Evolutionary conservation across 2,113 vertebrate species (phyloP), one percentile per base, ranked within the genome.

Genomic region (Halichoerus grypus): DNA sequence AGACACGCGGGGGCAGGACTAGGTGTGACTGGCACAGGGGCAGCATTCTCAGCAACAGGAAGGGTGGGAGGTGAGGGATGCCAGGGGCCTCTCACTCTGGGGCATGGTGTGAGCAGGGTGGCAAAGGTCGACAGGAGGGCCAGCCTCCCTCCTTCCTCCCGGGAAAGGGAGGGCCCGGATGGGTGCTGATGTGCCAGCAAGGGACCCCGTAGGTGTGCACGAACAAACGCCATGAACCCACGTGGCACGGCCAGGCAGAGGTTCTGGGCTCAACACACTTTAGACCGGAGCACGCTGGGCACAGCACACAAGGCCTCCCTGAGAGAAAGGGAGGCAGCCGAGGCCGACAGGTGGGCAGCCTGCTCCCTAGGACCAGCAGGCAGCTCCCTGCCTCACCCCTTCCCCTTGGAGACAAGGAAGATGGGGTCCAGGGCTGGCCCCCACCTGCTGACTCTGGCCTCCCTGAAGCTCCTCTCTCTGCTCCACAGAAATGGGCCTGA

Each of bases 401-500:
- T 33, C 16, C 33, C 84, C 8, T 1, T 12, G 33, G 33, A 13
- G 8, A 22, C 7, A 0, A 28, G 46, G 53, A 13, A 22, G 21
- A 28, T 3, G 33, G 74, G 21, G 24, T 11, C 0, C 6, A 2
- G 55, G 19, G 42, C 14, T 5, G 69, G 42, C 61, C 19, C 36
- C 36, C 3, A 0, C 33, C 4, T 10, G n/a, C 63, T 4, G 31
- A 4, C 36, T 0, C 0, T 1, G 46, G 31, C 11, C 0, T 8
- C 69, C 74, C 79, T 42, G 3, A 28, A 15, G 21, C 42, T 31
- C 31, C 10, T 1, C 76, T 49, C 24, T 46, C 59, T 31, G 46
- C 31, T 33, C 51, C 31, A 3, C 98, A 99, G 99, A 95, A 99
- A 99, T 0, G 99, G 99, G 0, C 97, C 98, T 3, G 99, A 99